These are phyloP conservation scores for Clistopyga incitator DNA, from an alignment of 2,888 invertebrate genomes.

Conservation along the genomic window DNA sequence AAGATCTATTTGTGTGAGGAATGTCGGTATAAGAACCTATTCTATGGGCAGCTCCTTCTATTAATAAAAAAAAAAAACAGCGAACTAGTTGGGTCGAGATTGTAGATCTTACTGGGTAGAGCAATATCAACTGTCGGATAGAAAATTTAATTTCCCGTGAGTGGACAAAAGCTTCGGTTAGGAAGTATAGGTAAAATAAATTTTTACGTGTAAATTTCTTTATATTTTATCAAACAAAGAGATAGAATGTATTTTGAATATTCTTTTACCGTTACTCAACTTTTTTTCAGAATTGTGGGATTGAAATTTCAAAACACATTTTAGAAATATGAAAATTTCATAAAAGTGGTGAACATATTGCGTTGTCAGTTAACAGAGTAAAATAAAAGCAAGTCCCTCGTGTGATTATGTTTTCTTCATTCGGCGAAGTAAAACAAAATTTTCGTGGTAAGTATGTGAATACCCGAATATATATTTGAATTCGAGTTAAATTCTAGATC, in stretches of 20 bases:
- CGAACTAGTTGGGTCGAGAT: slow-evolving; percentile 48
- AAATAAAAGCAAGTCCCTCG: too few relatives aligned
- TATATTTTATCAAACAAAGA: too few relatives aligned
- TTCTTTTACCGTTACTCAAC: too few relatives aligned
- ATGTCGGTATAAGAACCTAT: slow-evolving; percentile 17
- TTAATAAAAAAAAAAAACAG: slow-evolving; percentile 30
- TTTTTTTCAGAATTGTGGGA: too few relatives aligned
- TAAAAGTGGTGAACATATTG: too few relatives aligned
- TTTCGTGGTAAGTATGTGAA: not conserved
- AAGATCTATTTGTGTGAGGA: slow-evolving; percentile 39
- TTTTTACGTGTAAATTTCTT: too few relatives aligned
- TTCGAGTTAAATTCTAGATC: not conserved
- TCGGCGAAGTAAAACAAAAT: not conserved
- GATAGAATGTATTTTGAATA: too few relatives aligned
- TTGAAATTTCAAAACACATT: too few relatives aligned
- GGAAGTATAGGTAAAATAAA: not conserved
- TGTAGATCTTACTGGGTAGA: slow-evolving; percentile 28
- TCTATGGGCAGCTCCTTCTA: slow-evolving; percentile 56
- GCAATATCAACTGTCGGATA: not conserved
- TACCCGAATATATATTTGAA: not conserved
- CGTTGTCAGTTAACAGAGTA: too few relatives aligned
- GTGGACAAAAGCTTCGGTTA: not conserved
- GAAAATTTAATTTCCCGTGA: not conserved
- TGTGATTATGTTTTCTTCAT: not conserved
- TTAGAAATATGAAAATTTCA: too few relatives aligned